Evolutionary conservation across 1,140 invertebrate genomes (phyloP).

Genomic region (Bombus ignitus): DNA sequence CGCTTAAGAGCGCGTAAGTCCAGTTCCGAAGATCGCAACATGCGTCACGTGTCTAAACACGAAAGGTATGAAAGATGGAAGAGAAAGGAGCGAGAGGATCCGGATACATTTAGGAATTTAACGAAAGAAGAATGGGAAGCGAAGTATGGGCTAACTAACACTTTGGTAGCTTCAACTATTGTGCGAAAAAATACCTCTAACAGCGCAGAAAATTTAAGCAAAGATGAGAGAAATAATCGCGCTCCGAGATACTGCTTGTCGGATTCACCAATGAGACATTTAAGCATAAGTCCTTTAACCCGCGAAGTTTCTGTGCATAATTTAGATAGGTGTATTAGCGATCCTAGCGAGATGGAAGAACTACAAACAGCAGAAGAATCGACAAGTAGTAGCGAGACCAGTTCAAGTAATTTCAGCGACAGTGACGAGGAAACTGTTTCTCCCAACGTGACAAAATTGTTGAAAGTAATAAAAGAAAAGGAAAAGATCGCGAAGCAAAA

Average conservation of each 20-base stretch:
- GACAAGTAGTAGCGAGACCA: constrained; percentile 43
- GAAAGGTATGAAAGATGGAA: constrained; percentile 36
- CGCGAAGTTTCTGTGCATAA: not conserved
- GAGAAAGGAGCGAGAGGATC: not conserved
- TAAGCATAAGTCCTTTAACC: constrained; percentile 18
- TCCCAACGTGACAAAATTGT: constrained; percentile 71
- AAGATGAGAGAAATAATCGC: not conserved
- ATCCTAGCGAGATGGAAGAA: not conserved
- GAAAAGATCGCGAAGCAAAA: constrained; percentile 80
- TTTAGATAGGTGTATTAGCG: not conserved
- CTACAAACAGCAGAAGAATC: not conserved
- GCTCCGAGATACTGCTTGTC: constrained; percentile 16
- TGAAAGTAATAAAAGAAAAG: constrained; percentile 79
- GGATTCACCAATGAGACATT: constrained; percentile 20
- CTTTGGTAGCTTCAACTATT: not conserved
- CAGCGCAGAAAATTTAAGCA: constrained; percentile 18
- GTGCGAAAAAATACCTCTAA: not conserved
- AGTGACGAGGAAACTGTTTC: constrained; percentile 47
- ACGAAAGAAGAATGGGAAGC: constrained; percentile 81
- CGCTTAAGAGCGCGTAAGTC: not conserved
- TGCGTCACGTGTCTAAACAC: constrained; percentile 13
- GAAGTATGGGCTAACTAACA: constrained; percentile 65
- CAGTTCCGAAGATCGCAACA: constrained; percentile 35
- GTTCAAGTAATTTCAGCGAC: constrained; percentile 44
- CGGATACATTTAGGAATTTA: constrained; percentile 73